Conservation (phyloP, 2,113 vertebrate genomes). For the Eulacestoma nigropectus region DNA sequence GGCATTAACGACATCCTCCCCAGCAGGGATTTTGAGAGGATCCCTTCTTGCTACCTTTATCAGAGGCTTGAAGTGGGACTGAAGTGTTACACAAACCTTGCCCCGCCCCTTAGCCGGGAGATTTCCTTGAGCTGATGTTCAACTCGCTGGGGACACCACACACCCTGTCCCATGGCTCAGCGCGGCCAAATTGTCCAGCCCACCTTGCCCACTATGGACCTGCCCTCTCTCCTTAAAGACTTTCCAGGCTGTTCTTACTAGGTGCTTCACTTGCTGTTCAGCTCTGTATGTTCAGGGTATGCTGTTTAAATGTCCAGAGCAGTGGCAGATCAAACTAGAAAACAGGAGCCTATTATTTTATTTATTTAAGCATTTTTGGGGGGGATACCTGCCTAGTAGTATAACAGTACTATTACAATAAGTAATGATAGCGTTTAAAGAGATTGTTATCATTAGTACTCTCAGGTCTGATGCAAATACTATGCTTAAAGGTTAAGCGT, state of each 20-base stretch:
- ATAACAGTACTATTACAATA: background rate
- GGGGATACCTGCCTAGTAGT: background rate
- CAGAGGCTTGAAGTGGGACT: background rate
- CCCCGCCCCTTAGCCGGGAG: too few species aligned
- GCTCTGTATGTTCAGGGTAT: background rate
- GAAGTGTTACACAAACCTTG: background rate
- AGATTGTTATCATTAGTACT: background rate
- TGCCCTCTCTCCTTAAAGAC: background rate
- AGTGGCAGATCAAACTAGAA: background rate
- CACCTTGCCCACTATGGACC: background rate
- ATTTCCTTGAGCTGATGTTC: background rate
- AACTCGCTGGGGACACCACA: fast-evolving
- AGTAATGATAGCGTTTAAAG: background rate
- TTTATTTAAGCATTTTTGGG: background rate
- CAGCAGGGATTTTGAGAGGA: background rate
- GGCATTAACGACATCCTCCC: background rate
- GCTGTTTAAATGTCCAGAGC: background rate
- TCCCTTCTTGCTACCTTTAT: background rate
- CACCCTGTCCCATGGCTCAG: background rate
- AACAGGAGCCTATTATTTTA: background rate
- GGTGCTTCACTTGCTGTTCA: background rate
- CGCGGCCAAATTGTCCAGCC: background rate
- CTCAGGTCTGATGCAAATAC: background rate
- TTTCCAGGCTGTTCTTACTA: background rate
- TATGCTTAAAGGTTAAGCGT: background rate